Evolutionary conservation across 2,888 invertebrate species (phyloP), one percentile per base, ranked within the genome.

Genomic region (Seira ritae): DNA sequence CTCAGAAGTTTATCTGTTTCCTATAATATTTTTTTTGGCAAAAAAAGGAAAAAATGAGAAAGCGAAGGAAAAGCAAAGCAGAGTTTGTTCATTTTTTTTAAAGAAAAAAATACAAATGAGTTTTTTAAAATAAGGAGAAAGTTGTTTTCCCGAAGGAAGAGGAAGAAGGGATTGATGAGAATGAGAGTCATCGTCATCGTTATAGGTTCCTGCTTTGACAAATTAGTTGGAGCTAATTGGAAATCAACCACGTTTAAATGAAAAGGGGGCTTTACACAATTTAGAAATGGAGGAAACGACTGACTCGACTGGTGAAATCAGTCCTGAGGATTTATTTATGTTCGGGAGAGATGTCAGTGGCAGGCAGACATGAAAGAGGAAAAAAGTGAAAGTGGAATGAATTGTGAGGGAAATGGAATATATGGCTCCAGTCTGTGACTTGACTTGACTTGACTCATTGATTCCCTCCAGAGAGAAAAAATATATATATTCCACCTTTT

Each of bases 161-260:
- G 42, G 3, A 20, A 70, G 20, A 15, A 42, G 50, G 46, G 10
- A 19, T 15, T 68, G 19, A 17, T 37, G 69, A 22, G 19, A 55
- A 17, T 37, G 69, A 22, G 19, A 55, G 50, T 62, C 62, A 62
- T 62, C 8, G 31, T 31, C 3, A 31, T 8, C 8, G 8, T 8
- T 31, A 4, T 31, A 20, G 62, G n/a, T 62, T 3, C 20, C 19
- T 70, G 8, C 80, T 80, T 80, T 80, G 75, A 80, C 80, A 80
- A 80, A 80, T 80, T 80, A 80, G 80, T 70, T 75, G 6, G 6
- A 73, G 75, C 80, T 80, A 75, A 80, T 80, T 80, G 80, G 62
- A 62, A 62, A 62, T 8, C 62, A 62, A 62, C 62, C 62, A 62
- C 62, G 22, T 62, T 62, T 62, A 62, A 19, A 62, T 62, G 62